Evolutionary conservation across 2,797 vertebrate species (phyloP).

Genomic region (Acipenser transmontanus): DNA sequence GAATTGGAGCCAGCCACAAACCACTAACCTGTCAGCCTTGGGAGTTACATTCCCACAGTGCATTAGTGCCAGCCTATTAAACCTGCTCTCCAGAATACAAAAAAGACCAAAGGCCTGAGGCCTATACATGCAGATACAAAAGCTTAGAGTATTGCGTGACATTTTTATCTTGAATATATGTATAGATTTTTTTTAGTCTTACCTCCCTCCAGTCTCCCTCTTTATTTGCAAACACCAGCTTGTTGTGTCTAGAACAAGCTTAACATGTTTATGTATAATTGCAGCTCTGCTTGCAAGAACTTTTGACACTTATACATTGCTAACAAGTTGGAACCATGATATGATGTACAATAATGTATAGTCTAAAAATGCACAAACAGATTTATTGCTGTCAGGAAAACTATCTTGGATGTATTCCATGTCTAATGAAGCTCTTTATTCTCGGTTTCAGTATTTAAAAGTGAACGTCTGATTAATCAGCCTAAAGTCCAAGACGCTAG

Average conservation of each 20-base stretch:
- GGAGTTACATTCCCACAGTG: constrained; percentile 34
- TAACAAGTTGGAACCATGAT: not conserved
- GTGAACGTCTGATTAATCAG: not conserved
- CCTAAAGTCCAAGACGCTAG: not conserved
- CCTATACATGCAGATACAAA: constrained; percentile 20
- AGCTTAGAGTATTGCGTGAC: constrained; percentile 23
- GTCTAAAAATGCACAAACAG: not conserved
- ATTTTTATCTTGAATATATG: not conserved
- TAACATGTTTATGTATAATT: not conserved
- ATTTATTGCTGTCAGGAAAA: not conserved
- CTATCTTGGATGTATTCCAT: constrained; percentile 1
- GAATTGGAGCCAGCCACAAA: constrained; percentile 42
- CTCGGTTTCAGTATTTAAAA: not conserved
- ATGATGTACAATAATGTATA: not conserved
- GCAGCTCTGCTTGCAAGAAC: not conserved
- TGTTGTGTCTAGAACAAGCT: not conserved
- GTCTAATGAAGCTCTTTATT: not conserved
- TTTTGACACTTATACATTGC: constrained; percentile 3
- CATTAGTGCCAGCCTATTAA: constrained; percentile 22
- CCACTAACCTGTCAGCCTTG: constrained; percentile 37
- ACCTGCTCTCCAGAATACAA: constrained; percentile 37
- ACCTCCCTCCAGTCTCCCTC: not conserved
- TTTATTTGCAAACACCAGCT: not conserved
- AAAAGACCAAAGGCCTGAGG: constrained; percentile 3
- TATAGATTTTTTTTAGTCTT: not conserved